A percentile compares a stretch with the other conserved stretches of the same genome.
Evolutionary conservation across 2,888 invertebrate genomes (phyloP).

Genomic region (Junonia oenone): DNA sequence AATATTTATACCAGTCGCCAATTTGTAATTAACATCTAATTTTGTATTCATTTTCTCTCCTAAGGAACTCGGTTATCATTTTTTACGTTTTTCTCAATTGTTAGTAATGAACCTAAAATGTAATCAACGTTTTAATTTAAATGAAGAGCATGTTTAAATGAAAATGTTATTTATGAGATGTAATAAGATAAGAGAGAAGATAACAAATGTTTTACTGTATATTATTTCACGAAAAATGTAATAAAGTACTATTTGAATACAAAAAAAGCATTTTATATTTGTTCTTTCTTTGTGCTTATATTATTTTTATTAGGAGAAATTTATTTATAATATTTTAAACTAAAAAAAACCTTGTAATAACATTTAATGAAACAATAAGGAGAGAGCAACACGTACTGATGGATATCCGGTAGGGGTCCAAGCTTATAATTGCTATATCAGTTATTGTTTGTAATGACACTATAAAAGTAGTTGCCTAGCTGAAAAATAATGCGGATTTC

Average conservation of each 20-base stretch:
- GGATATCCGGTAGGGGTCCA: too few relatives aligned
- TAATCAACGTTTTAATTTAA: conserved; percentile 13
- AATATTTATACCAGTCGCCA: neutral
- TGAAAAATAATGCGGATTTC: too few relatives aligned
- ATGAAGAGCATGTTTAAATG: neutral
- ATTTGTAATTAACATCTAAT: conserved; percentile 16
- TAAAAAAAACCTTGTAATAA: too few relatives aligned
- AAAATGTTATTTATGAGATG: neutral
- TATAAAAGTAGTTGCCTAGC: too few relatives aligned
- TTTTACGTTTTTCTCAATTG: conserved; percentile 4
- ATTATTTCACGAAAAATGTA: neutral
- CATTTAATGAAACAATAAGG: too few relatives aligned
- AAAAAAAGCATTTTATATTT: neutral
- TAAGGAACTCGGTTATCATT: conserved; percentile 9
- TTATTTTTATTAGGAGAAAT: too few relatives aligned
- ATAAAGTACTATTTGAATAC: neutral
- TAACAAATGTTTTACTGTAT: neutral
- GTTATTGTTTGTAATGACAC: too few relatives aligned
- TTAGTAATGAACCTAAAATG: conserved; percentile 16
- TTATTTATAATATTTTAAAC: too few relatives aligned
- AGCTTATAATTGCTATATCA: too few relatives aligned
- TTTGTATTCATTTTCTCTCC: conserved; percentile 9
- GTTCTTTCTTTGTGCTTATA: too few relatives aligned
- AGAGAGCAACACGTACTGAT: too few relatives aligned
- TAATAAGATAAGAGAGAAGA: neutral